Percentiles rank a stretch among this genome's conserved stretches.
Evolutionary conservation across 2,797 vertebrate species (phyloP).

Genomic region (Tragelaphus oryx): DNA sequence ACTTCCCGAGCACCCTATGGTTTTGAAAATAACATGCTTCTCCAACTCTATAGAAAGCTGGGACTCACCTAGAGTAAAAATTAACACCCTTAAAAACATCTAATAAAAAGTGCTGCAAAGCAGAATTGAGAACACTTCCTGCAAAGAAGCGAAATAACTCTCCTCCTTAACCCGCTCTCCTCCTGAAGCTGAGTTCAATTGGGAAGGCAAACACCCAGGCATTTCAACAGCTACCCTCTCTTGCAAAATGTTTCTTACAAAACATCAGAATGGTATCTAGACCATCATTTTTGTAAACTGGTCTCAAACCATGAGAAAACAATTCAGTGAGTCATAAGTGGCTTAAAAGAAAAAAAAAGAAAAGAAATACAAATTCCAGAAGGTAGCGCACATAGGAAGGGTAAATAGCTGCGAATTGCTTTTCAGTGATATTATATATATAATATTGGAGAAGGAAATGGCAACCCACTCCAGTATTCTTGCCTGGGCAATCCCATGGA

Average conservation of each 20-base stretch:
- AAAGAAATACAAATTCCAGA: background rate
- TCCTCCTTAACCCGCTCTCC: background rate
- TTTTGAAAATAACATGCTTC: constrained; percentile 26
- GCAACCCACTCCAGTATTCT: background rate
- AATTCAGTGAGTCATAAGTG: background rate
- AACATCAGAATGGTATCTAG: constrained; percentile 60
- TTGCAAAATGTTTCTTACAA: constrained; percentile 73
- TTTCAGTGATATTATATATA: background rate
- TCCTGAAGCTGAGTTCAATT: background rate
- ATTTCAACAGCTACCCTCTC: constrained; percentile 61
- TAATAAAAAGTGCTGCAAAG: background rate
- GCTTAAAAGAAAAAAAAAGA: background rate
- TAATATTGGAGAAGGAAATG: background rate
- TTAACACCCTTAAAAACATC: background rate
- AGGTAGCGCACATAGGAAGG: background rate
- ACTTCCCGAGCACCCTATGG: constrained; percentile 18
- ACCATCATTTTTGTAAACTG: constrained; percentile 10
- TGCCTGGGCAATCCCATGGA: background rate
- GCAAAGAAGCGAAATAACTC: background rate
- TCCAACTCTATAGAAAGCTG: background rate
- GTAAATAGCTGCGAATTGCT: background rate
- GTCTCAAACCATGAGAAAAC: background rate
- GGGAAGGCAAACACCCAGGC: constrained; percentile 42
- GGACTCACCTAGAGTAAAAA: background rate
- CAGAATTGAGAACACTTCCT: background rate